Evolutionary conservation across 2,113 vertebrate species (phyloP).

Genomic region (Silurus asotus): DNA sequence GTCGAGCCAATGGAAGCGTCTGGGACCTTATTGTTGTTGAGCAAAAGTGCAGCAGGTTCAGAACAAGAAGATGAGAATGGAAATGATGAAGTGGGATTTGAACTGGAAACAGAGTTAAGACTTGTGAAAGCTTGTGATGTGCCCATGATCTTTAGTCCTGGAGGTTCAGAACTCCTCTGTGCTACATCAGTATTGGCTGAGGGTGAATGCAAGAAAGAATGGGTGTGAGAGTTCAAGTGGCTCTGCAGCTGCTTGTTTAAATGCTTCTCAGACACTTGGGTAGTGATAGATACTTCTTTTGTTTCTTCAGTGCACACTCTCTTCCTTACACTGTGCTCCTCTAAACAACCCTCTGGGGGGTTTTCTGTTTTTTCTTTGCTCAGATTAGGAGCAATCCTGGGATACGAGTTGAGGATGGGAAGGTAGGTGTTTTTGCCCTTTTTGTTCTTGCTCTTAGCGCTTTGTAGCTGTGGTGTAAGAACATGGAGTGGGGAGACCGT

Average conservation of each 20-base stretch:
- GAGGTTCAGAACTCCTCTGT: conserved; percentile 12
- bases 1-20: background rate
- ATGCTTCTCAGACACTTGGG: conserved; percentile 43
- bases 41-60: background rate
- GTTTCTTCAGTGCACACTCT: conserved; percentile 62
- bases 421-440: conserved; percentile 59
- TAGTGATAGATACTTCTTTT: conserved; percentile 39
- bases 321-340: conserved; percentile 64
- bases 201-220: background rate
- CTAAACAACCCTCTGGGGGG: conserved; percentile 23
- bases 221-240: background rate
- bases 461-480: conserved; percentile 46
- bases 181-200: background rate
- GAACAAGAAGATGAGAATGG: background rate
- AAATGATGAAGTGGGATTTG: conserved; percentile 29
- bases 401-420: conserved; percentile 70
- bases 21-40: background rate
- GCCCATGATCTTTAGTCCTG: background rate
- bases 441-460: conserved; percentile 41
- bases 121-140: background rate
- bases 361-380: conserved; percentile 64
- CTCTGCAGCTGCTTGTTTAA: conserved; percentile 52
- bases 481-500: conserved; percentile 34
- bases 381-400: conserved; percentile 68
- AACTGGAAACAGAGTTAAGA: conserved; percentile 47